These are phyloP conservation scores for Pseudopodoces humilis DNA, from an alignment of 2,113 vertebrate species.

Conservation along the genomic window DNA sequence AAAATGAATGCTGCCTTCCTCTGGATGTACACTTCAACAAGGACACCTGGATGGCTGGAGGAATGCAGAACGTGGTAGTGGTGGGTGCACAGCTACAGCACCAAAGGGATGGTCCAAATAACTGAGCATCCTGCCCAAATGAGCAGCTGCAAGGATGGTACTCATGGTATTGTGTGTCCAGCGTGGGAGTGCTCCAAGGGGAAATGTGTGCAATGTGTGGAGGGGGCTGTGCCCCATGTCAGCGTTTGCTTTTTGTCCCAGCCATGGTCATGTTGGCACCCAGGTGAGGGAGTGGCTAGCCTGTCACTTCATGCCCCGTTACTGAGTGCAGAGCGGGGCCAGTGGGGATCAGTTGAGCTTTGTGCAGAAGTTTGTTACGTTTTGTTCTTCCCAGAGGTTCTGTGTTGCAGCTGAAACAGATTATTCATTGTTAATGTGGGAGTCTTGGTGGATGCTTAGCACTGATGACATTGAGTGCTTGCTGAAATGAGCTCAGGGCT, in stretches of 20 bases:
- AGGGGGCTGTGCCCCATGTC: background rate
- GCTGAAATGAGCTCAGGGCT: background rate
- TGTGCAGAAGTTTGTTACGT: too few species aligned
- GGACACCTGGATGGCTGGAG: background rate
- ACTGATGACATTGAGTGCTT: background rate
- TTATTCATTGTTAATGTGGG: background rate
- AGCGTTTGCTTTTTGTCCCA: background rate
- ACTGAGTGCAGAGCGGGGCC: fast-evolving
- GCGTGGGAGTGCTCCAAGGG: background rate
- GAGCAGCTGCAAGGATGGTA: background rate
- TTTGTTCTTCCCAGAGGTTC: background rate
- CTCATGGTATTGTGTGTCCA: background rate
- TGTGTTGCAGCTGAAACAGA: background rate
- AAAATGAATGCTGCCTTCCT: background rate
- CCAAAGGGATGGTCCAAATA: background rate
- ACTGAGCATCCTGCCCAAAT: background rate
- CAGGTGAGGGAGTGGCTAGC: background rate
- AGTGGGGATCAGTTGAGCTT: fast-evolving
- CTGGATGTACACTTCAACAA: background rate
- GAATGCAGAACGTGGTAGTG: fast-evolving
- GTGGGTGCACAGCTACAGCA: background rate
- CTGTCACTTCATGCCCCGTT: background rate
- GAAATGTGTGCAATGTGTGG: background rate
- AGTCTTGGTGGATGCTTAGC: background rate
- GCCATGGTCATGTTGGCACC: fast-evolving